Percentiles rank a stretch among this genome's conserved stretches.
Conservation (phyloP, 2,113 vertebrate species). For the Myotis yumanensis region DNA sequence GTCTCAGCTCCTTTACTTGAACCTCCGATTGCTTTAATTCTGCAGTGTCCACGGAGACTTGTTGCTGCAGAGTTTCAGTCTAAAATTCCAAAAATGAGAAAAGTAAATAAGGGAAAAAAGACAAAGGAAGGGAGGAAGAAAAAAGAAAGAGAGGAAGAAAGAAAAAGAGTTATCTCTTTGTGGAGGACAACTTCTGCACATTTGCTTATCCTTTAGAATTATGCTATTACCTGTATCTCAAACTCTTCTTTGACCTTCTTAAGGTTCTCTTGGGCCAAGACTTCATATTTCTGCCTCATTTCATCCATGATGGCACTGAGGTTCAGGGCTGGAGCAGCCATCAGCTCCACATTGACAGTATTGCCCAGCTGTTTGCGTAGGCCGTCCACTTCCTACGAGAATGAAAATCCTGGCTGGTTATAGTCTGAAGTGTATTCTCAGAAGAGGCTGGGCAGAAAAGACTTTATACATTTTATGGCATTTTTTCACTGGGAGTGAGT, state of each 20-base stretch:
- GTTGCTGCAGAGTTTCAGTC: constrained; percentile 77
- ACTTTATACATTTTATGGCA: not conserved
- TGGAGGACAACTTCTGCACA: not conserved
- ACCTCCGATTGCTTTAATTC: constrained; percentile 77
- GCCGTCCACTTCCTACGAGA: constrained; percentile 67
- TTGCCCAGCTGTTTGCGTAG: constrained; percentile 72
- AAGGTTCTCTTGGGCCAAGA: constrained; percentile 82
- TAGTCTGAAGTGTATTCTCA: not conserved
- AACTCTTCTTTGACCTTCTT: constrained; percentile 87
- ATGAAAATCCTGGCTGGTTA: not conserved
- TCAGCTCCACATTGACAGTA: constrained; percentile 88
- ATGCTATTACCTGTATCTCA: constrained; percentile 85
- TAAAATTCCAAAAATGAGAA: constrained; percentile 73
- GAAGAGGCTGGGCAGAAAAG: not conserved
- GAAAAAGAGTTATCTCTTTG: not conserved
- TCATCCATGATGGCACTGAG: constrained; percentile 83
- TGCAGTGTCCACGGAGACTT: constrained; percentile 79
- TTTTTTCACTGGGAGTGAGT: not conserved
- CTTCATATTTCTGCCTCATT: constrained; percentile 91
- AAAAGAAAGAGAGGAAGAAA: not conserved
- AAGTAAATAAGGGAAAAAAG: not conserved
- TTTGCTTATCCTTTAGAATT: not conserved
- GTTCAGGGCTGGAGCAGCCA: constrained; percentile 84
- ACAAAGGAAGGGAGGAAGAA: not conserved
- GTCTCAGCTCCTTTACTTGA: constrained; percentile 86